Percentiles rank a stretch among this genome's conserved stretches.
These are phyloP conservation scores for Amiota communis DNA, from an alignment of 2,888 invertebrate species.

Conservation along the genomic window DNA sequence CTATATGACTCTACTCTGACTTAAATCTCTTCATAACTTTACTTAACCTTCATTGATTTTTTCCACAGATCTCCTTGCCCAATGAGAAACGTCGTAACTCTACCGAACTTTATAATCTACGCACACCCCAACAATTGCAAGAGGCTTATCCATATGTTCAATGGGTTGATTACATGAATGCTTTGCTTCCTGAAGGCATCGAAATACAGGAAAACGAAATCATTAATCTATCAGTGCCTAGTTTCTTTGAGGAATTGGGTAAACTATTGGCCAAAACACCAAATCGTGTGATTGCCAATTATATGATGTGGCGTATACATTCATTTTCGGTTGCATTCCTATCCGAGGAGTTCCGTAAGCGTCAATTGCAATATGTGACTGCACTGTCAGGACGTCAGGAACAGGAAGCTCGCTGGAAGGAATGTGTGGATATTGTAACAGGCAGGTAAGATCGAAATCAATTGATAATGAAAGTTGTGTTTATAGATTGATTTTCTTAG, in stretches of 20 bases:
- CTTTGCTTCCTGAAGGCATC: constrained; percentile 80
- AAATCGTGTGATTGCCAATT: constrained; percentile 86
- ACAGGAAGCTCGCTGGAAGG: constrained; percentile 91
- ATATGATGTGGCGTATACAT: constrained; percentile 93
- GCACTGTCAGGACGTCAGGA: constrained; percentile 88
- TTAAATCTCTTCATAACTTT: too few relatives aligned
- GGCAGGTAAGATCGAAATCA: constrained; percentile 76
- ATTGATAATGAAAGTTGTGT: not conserved
- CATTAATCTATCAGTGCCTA: constrained; percentile 88
- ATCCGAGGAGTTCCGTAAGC: constrained; percentile 83
- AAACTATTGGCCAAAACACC: constrained; percentile 76
- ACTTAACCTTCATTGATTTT: not conserved
- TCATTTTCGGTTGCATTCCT: constrained; percentile 87
- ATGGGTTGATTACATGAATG: constrained; percentile 85
- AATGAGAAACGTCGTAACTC: constrained; percentile 93
- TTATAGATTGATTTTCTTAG: not conserved
- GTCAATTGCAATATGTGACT: constrained; percentile 87
- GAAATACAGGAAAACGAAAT: constrained; percentile 80
- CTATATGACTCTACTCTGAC: too few relatives aligned
- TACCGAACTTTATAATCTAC: constrained; percentile 92
- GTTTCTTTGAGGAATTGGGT: constrained; percentile 84
- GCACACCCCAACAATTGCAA: constrained; percentile 86
- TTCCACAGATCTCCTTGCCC: constrained; percentile 85
- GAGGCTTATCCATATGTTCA: constrained; percentile 78
- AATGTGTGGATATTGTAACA: constrained; percentile 87